Conservation (phyloP, 2,113 vertebrate species). For the Puntigrus tetrazona region DNA sequence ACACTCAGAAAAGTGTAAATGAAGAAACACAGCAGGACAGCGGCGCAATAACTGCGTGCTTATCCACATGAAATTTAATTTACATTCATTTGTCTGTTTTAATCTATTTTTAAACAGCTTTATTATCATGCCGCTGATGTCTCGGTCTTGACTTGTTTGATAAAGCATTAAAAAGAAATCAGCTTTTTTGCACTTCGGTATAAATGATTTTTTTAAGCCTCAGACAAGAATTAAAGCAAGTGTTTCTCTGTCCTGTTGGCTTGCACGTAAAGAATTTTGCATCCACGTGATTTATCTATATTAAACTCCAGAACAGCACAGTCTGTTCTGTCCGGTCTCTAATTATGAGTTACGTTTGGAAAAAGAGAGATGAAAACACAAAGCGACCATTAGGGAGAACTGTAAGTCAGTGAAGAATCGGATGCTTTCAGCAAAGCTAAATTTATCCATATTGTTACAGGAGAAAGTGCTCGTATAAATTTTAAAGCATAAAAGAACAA, state of each 20-base stretch:
- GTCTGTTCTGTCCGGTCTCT: not conserved
- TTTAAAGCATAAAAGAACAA: slow-evolving; percentile 1
- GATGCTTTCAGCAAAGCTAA: slow-evolving; percentile 23
- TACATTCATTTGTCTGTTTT: not conserved
- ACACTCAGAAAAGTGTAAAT: slow-evolving; percentile 33
- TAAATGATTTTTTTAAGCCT: not conserved
- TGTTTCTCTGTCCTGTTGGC: not conserved
- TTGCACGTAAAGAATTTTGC: not conserved
- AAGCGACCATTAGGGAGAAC: slow-evolving; percentile 4
- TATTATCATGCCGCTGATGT: not conserved
- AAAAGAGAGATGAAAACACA: slow-evolving; percentile 11
- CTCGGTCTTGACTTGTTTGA: not conserved
- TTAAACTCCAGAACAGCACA: not conserved
- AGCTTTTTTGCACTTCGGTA: not conserved
- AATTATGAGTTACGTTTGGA: not conserved
- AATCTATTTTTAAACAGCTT: not conserved
- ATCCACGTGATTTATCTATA: not conserved
- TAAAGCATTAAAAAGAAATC: not conserved
- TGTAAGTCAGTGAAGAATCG: not conserved
- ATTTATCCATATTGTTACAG: slow-evolving; percentile 19
- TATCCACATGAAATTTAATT: slow-evolving; percentile 26
- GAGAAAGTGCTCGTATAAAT: not conserved
- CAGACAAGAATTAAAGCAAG: not conserved
- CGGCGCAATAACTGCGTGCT: not conserved
- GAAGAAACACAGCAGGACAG: slow-evolving; percentile 5